These are phyloP conservation scores for Eupsilia transversa DNA, from an alignment of 2,888 invertebrate genomes.

Conservation along the genomic window DNA sequence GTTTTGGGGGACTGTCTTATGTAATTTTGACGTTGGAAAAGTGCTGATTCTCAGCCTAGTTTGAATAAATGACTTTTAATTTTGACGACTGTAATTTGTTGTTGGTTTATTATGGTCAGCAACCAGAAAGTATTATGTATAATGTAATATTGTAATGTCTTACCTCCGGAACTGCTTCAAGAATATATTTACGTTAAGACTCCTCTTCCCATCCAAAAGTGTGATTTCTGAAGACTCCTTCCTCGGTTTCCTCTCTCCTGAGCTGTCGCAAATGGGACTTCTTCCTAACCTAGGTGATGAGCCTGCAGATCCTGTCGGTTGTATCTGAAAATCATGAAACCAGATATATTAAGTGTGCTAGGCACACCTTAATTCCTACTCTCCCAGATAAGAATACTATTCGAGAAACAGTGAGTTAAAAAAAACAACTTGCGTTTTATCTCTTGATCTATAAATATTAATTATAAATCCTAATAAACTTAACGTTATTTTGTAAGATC, in stretches of 20 bases:
- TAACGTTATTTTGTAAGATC: neutral
- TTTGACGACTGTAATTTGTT: neutral
- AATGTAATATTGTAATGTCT: conserved; percentile 31
- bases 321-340: conserved; percentile 77
- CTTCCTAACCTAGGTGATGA: conserved; percentile 87
- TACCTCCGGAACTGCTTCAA: conserved; percentile 98
- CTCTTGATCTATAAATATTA: neutral
- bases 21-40: no score
- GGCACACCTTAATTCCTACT: neutral
- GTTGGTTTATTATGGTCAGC: neutral
- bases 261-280: conserved; percentile 85
- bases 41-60: no score
- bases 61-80: no score
- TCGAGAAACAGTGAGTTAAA: neutral
- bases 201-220: conserved; percentile 97
- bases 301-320: conserved; percentile 87
- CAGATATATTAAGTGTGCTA: neutral
- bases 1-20: no score
- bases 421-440: no score
- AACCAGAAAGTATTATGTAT: neutral
- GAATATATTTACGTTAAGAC: conserved; percentile 99
- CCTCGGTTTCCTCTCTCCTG: conserved; percentile 92
- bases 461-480: neutral
- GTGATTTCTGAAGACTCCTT: conserved; percentile 97
- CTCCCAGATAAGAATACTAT: neutral